Evolutionary conservation across 2,797 vertebrate species (phyloP).

Genomic region (Lithobates pipiens): DNA sequence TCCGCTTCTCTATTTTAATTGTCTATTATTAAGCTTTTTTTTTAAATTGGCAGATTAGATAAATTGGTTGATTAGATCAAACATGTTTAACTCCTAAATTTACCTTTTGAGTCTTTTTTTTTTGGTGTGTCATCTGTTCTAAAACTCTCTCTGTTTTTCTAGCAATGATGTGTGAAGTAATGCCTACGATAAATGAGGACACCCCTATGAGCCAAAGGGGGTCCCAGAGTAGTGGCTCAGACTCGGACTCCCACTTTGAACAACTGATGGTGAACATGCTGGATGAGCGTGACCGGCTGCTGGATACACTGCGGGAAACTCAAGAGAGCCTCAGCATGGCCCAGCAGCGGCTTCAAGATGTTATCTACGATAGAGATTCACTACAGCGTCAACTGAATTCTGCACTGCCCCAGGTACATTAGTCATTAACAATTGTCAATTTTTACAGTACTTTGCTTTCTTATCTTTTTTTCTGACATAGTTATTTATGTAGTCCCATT

Average conservation of each 20-base stretch:
- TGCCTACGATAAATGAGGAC: constrained; percentile 96
- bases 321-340: constrained; percentile 94
- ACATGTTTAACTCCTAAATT: neutral
- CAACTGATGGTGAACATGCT: constrained; percentile 99
- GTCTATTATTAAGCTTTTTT: neutral
- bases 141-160: constrained; percentile 63
- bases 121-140: neutral
- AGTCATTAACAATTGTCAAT: neutral
- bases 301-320: constrained; percentile 95
- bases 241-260: constrained; percentile 98
- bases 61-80: neutral
- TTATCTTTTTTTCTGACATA: neutral
- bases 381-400: constrained; percentile 97
- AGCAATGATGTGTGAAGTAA: constrained; percentile 94
- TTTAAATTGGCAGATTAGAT: neutral
- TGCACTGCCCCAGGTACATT: constrained; percentile 92
- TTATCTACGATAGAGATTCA: constrained; percentile 95
- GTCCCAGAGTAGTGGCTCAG: constrained; percentile 94
- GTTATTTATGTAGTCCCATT: neutral
- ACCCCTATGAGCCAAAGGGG: constrained; percentile 95
- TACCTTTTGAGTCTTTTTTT: neutral
- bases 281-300: constrained; percentile 95
- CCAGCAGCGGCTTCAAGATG: constrained; percentile 95
- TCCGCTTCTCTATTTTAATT: no score
- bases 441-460: neutral